Evolutionary conservation across 2,113 vertebrate genomes (phyloP).

Genomic region (Xiphorhynchus elegans): DNA sequence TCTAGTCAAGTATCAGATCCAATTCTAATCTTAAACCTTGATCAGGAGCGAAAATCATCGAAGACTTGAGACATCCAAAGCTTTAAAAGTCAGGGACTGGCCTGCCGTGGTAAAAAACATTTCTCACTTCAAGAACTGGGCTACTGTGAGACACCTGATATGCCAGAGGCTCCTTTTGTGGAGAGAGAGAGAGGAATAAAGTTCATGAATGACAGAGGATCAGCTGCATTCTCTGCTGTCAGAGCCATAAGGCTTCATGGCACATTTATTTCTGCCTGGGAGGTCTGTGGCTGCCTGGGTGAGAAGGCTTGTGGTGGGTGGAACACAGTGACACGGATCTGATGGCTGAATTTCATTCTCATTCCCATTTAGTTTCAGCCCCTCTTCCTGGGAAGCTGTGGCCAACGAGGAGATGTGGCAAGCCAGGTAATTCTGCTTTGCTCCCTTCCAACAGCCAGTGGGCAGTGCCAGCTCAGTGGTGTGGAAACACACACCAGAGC

Average conservation of each 20-base stretch:
- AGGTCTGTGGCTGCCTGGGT: not conserved
- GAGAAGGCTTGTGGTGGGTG: not conserved
- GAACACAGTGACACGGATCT: not conserved
- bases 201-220: not conserved
- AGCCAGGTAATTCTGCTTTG: conserved; percentile 85
- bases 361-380: conserved; percentile 81
- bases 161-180: not conserved
- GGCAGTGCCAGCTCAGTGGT: not conserved
- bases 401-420: conserved; percentile 99
- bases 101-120: not conserved
- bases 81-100: not conserved
- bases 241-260: not conserved
- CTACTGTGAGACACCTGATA: not conserved
- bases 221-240: not conserved
- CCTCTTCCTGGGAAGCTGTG: conserved; percentile 92
- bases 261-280: not conserved
- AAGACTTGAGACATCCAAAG: not conserved
- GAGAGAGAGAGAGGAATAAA: not conserved
- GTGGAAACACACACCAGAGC: not conserved
- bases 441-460: not conserved
- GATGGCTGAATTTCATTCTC: conserved; percentile 3
- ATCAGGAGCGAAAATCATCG: not conserved
- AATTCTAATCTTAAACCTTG: not conserved
- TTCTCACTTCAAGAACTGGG: not conserved
- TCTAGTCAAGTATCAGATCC: not conserved